These are phyloP conservation scores for Hymenochirus boettgeri DNA, from an alignment of 2,113 vertebrate genomes.

Conservation along the genomic window DNA sequence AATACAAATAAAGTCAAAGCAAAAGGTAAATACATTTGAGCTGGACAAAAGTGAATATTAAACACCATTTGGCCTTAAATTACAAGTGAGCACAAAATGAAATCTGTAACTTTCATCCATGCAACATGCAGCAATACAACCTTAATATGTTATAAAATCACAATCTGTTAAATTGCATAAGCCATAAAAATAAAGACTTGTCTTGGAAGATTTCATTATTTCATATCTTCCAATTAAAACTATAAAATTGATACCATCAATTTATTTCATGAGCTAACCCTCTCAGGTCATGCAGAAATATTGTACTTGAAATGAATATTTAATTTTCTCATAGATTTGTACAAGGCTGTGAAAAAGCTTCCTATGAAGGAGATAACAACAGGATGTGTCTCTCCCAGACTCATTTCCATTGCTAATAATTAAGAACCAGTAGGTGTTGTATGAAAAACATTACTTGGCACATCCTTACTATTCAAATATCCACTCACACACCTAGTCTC, in stretches of 20 bases:
- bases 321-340: conserved; percentile 30
- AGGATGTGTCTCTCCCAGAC: conserved; percentile 37
- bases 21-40: too few species aligned
- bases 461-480: conserved; percentile 34
- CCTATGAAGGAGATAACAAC: conserved; percentile 37
- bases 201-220: too few species aligned
- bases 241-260: too few species aligned
- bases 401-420: conserved; percentile 42
- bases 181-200: background rate
- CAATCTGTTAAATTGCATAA: too few species aligned
- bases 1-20: too few species aligned
- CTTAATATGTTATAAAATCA: too few species aligned
- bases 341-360: conserved; percentile 25
- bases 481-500: conserved; percentile 37
- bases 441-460: conserved; percentile 44
- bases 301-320: conserved; percentile 8
- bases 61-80: too few species aligned
- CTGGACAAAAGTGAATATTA: too few species aligned
- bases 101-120: too few species aligned
- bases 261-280: background rate
- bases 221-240: too few species aligned
- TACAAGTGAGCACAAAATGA: too few species aligned
- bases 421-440: conserved; percentile 41
- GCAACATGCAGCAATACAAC: too few species aligned
- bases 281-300: conserved; percentile 1